A percentile compares a stretch with the other conserved stretches of the same genome.
These are phyloP conservation scores for Megathymus violae DNA, from an alignment of 1,140 invertebrate genomes.

Conservation along the genomic window DNA sequence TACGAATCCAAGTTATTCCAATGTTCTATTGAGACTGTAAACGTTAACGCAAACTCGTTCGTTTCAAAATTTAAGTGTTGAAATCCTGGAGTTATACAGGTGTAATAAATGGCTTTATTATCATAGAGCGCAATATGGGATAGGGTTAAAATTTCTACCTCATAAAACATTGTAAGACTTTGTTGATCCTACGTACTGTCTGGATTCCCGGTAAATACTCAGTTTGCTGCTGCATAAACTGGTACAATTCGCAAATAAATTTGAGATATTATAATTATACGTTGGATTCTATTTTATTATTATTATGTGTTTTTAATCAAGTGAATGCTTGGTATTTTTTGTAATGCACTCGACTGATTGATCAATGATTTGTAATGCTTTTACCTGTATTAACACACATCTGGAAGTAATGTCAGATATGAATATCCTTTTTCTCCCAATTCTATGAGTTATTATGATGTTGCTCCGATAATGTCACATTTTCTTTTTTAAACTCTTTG, in stretches of 20 bases:
- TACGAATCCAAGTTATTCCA: constrained; percentile 13
- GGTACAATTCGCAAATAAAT: constrained; percentile 11
- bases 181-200: constrained; percentile 59
- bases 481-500: no score
- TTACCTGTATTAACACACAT: no score
- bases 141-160: constrained; percentile 63
- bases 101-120: constrained; percentile 70
- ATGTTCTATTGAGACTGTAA: constrained; percentile 5
- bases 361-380: no score
- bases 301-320: no score
- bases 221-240: constrained; percentile 31
- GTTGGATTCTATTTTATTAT: no score
- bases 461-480: no score
- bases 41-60: constrained; percentile 18
- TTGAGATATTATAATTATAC: no score
- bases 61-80: constrained; percentile 30
- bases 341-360: no score
- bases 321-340: no score
- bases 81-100: constrained; percentile 52
- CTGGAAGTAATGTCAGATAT: no score
- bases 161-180: constrained; percentile 62
- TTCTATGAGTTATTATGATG: no score
- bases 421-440: no score
- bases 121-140: constrained; percentile 62
- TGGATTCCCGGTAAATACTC: constrained; percentile 58